Base-by-base conservation (phyloP, 2,888 invertebrate genomes). In the Ophion ellenae region DNA sequence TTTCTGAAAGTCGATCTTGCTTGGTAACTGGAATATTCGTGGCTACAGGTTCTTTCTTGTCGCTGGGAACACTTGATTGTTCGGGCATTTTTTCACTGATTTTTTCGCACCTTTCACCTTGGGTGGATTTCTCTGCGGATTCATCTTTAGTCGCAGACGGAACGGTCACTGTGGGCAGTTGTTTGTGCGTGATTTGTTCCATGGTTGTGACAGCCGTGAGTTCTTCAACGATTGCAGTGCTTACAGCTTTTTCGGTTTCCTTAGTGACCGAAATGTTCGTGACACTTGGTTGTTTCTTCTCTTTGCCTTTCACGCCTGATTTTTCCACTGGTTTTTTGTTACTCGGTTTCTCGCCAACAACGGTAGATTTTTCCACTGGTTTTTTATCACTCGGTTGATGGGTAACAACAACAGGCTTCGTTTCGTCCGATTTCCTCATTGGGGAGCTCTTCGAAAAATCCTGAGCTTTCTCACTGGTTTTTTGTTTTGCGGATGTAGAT, bases 201-300 rank as follows among this genome's bases (percentile, higher is more conserved):
- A 20, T 24, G 24, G 69, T 40, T 70, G 0, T 32, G 11, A 6
- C 20, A 6, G 32, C 53, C 32, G 45, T 10, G 2, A 47, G 53
- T 76, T 79, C 66, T 63, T 80, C 79, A 20, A 66, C 61, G 14
- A 47, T 69, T 71, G 61, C 40, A 66, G n/a, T 64, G 24, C 40
- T 6, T 67, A n/a, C 59, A 24, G 74, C 7, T 36, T 11, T 6
- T 69, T 79, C 61, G n/a, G 77, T 73, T 57, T 81, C 59, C 59
- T 87, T 64, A 32, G 69, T 11, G 10, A 63, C 70, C 11, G 75
- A 24, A 53, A 36, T 36, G 2, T 53, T 45, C 14, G 69, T 11
- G 11, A 40, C 64, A 69, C 81, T 57, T 32, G 76, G 47, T 67
- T 76, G 75, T 63, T 86, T 81, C 75, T 79, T 76, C 53, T 79